Conservation (phyloP, 37 sponge, comb jelly and placozoan genomes). For the Beroe ovata region DNA sequence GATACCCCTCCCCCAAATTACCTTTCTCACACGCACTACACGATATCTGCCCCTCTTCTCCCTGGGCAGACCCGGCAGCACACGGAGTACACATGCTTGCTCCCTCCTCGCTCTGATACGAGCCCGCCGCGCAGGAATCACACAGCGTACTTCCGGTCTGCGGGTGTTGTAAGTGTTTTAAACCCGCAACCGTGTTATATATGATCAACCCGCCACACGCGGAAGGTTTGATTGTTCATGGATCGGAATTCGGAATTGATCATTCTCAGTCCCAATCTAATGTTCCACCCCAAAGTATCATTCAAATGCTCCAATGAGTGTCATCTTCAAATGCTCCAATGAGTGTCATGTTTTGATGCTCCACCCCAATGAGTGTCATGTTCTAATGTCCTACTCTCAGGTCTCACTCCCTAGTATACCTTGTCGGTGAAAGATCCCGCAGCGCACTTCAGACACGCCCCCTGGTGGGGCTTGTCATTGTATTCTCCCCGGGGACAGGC, state of each 20-base stretch:
- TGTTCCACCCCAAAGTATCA: too few species aligned
- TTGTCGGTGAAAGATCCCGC: conserved; percentile 26
- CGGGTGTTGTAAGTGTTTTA: background rate
- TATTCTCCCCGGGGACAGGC: conserved; percentile 44
- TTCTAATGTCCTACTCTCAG: too few species aligned
- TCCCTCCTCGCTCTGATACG: conserved; percentile 33
- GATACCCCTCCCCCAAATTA: too few species aligned
- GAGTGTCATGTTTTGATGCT: too few species aligned
- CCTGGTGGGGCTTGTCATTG: background rate
- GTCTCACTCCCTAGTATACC: conserved; percentile 5
- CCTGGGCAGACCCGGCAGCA: conserved; percentile 14
- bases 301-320: too few species aligned
- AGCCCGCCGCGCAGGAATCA: background rate
- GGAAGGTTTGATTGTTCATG: too few species aligned
- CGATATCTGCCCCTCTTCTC: background rate
- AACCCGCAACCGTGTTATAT: too few species aligned
- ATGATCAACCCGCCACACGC: too few species aligned
- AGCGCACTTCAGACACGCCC: background rate
- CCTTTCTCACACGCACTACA: background rate
- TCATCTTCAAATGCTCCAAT: too few species aligned
- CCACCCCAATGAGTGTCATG: too few species aligned
- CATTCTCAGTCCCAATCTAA: too few species aligned
- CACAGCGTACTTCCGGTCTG: conserved; percentile 29
- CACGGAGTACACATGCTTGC: background rate
- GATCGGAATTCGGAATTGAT: too few species aligned